Base-by-base conservation (phyloP, 2,888 invertebrate species). In the Ariolimax columbianus region DNA sequence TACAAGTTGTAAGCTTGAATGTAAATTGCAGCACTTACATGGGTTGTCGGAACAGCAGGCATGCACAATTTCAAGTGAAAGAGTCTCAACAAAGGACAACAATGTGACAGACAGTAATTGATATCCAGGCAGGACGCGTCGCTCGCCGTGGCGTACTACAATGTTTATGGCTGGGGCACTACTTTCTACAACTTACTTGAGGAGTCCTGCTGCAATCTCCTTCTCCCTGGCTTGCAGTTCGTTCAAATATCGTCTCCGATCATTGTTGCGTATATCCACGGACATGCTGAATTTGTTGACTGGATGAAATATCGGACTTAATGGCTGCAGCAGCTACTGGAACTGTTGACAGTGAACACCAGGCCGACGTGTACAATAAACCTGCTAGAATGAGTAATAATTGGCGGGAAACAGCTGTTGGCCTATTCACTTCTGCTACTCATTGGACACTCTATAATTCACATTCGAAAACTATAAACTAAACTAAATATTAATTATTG, bases 331-430 rank as follows among this genome's bases (percentile, higher is more conserved):
- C 23, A 88, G n/a, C n/a, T n/a, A 86, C 79, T 88, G 40, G 75
- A 78, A 72, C 81, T 84, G 85, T 86, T 86, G 88, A 83, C 83
- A 87, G 85, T 88, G 51, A n/a, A n/a, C n/a, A 87, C 86, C 82
- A 88, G 87, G 84, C 86, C 81, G 86, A 87, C 80, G 87, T 89
- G 88, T 89, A 91, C 91, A 89, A 89, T 89, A 87, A 89, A 87
- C 89, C 89, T 89, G 89, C 88, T 87, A 92, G 91, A 93, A 92
- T 91, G 93, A 92, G 92, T 92, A 92, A 90, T 91, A 92, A 92
- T 93, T 93, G 93, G 93, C 93, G 93, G 92, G 92, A 93, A 93
- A 92, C 90, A 89, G 91, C 90, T 90, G 90, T 90, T 89, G 88
- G 89, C 88, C 90, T 88, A 91, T 92, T 91, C 91, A 92, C 89